Evolutionary conservation across 2,113 vertebrate species (phyloP), one percentile per base, ranked within the genome.

Genomic region (Tetrax tetrax): DNA sequence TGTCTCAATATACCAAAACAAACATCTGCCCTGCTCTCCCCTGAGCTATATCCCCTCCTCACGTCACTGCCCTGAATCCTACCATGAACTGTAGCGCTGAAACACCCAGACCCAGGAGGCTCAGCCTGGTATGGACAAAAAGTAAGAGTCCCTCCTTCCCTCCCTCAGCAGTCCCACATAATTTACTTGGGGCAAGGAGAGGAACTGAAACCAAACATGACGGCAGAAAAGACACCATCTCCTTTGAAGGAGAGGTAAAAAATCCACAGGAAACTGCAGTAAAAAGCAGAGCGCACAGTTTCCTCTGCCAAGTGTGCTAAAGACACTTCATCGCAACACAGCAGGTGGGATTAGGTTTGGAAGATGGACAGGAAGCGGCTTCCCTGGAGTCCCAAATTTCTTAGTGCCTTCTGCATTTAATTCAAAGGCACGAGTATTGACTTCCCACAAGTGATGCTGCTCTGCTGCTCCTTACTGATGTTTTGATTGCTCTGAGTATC

Each of bases 261-360:
- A 54, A 5, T 10, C 4, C 8, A 0, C 0, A 17, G 61, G 50
- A 29, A 63, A 56, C 9, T 0, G 3, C 57, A 8, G 29, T 0
- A 19, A 25, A 21, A 50, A 33, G 9, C 59, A 12, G 28, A 35
- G 65, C 0, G 2, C 1, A 1, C 13, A 1, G 17, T 45, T 61
- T 48, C 14, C 51, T 53, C 19, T 4, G 29, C 45, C 68, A 7
- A 12, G 64, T 12, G 0, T 3, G 56, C 6, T n/a, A 18, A 23
- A 28, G 69, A 10, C 4, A 2, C 23, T 29, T 28, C 0, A 1
- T 5, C 1, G 20, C 6, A 29, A 19, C 59, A 6, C 15, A 1
- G 48, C 24, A 7, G 12, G 33, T 18, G 41, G 41, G 77, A 57
- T 56, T 41, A 12, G 23, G 27, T n/a, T 5, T 20, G 12, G 7